Evolutionary conservation across 92 coral and sea anemone species (phyloP), one percentile per base, ranked within the genome.

Genomic region (Metridium senile): DNA sequence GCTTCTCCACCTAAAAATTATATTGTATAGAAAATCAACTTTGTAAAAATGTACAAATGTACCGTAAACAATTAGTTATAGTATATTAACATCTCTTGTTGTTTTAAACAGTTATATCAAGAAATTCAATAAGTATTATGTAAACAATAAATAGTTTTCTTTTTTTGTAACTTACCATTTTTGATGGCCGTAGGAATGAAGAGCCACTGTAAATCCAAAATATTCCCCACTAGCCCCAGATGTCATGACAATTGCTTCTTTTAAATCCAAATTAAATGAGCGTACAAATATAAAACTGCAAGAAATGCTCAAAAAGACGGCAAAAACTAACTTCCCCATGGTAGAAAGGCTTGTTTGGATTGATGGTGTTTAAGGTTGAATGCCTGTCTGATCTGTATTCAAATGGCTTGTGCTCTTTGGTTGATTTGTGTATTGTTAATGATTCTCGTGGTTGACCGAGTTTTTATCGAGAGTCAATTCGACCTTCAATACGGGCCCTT

Each of bases 81-180:
- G n/a, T n/a, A n/a, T n/a, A n/a, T n/a, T n/a, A n/a, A n/a, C n/a
- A n/a, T n/a, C n/a, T n/a, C n/a, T n/a, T n/a, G n/a, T n/a, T n/a
- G n/a, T n/a, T n/a, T n/a, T n/a, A n/a, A n/a, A n/a, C n/a, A n/a
- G n/a, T n/a, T n/a, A n/a, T n/a, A n/a, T n/a, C n/a, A n/a, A n/a
- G n/a, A n/a, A n/a, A n/a, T n/a, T n/a, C n/a, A n/a, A n/a, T n/a
- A n/a, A n/a, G n/a, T n/a, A n/a, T n/a, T n/a, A n/a, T n/a, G n/a
- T n/a, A n/a, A n/a, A n/a, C n/a, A n/a, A n/a, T n/a, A n/a, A n/a
- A n/a, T n/a, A n/a, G n/a, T n/a, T n/a, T n/a, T n/a, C n/a, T n/a
- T n/a, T n/a, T n/a, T n/a, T n/a, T n/a, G n/a, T n/a, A n/a, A n/a
- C 91, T 77, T 78, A 87, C 91, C 91, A 87, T 18, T 83, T 82